phyloP scores from a whole-genome alignment of 2,888 invertebrate genomes.

The Drosophila paranaensis region DNA sequence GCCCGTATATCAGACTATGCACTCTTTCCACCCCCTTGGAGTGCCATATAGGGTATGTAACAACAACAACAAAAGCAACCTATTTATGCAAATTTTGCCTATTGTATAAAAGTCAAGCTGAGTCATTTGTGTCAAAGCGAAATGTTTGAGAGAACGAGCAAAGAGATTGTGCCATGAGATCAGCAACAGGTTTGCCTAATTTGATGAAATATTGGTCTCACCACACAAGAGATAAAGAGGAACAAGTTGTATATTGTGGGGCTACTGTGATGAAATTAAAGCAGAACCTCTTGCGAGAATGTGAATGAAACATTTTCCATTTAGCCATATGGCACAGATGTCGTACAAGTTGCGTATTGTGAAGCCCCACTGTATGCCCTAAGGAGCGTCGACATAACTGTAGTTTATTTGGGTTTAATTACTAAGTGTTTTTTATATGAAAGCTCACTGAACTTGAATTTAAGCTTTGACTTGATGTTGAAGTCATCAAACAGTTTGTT shows the following conservation, averaged over 20 bases:
- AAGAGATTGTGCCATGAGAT: slow-evolving; percentile 57
- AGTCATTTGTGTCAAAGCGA: slow-evolving; percentile 50
- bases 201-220: slow-evolving; percentile 6
- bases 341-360: background rate
- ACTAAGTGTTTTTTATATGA: background rate
- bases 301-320: background rate
- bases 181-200: slow-evolving; percentile 52
- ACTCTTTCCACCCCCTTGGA: too few relatives aligned
- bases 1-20: too few relatives aligned
- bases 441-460: slow-evolving; percentile 3
- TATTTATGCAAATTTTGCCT: slow-evolving; percentile 52
- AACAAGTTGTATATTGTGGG: slow-evolving; percentile 5
- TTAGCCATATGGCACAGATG: background rate
- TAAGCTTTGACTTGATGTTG: background rate
- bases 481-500: background rate
- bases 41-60: background rate
- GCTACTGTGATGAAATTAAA: background rate
- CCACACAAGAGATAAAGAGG: background rate
- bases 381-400: background rate
- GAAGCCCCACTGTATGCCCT: slow-evolving; percentile 4
- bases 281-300: background rate
- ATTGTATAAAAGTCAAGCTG: slow-evolving; percentile 39
- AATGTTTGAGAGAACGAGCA: slow-evolving; percentile 40
- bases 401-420: background rate
- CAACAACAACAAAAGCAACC: slow-evolving; percentile 16